Conservation (phyloP, 2,113 vertebrate species). For the Dipodomys ordii region DNA sequence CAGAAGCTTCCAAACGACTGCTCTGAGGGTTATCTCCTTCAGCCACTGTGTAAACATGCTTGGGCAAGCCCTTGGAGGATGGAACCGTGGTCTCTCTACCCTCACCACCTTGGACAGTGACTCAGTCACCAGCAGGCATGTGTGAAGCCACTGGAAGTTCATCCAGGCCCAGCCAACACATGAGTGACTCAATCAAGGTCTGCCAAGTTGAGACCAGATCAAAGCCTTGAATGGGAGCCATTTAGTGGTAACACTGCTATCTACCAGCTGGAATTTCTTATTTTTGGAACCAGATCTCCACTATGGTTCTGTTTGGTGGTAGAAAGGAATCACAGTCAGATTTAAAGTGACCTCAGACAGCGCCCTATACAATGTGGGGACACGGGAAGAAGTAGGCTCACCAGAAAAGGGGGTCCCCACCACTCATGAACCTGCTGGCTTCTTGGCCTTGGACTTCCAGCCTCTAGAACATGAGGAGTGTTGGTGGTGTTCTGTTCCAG, state of each 20-base stretch:
- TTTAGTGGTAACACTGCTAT: too few species aligned
- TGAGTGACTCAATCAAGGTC: neutral
- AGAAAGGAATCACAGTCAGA: neutral
- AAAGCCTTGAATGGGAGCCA: neutral
- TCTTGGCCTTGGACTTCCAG: neutral
- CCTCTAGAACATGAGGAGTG: neutral
- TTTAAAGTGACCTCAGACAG: neutral
- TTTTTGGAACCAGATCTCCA: neutral
- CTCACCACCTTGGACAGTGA: neutral
- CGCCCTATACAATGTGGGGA: neutral
- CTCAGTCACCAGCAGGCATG: neutral
- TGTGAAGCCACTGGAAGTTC: neutral
- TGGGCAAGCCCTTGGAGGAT: neutral
- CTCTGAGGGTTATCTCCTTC: neutral
- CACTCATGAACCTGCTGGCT: too few species aligned
- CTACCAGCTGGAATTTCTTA: neutral
- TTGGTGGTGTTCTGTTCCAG: neutral
- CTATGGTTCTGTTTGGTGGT: neutral
- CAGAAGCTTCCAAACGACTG: neutral
- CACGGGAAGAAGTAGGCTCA: neutral
- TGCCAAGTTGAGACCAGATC: neutral
- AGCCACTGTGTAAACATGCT: neutral
- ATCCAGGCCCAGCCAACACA: neutral
- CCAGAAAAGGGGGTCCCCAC: neutral
- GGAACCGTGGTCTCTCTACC: rapidly evolving